Evolutionary conservation across 2,797 vertebrate species (phyloP), one percentile per base, ranked within the genome.

Genomic region (Uromys caudimaculatus): DNA sequence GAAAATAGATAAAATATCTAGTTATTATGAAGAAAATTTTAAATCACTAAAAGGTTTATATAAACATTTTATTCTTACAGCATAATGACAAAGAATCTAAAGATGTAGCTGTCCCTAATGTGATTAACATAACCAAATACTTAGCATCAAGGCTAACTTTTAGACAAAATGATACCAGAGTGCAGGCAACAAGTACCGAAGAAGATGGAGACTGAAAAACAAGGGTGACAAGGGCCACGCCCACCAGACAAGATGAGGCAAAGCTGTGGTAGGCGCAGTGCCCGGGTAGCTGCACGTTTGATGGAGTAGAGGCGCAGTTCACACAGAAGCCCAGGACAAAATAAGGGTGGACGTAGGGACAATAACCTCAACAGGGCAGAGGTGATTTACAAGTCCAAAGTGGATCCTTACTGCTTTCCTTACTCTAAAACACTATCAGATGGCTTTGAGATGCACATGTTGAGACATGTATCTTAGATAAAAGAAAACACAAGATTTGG

Each of bases 391-490:
- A 78, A 83, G 64, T 73, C 13, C 76, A 93, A 90, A 81, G 54
- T 44, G 52, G 27, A 23, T 44, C 56, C 69, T 58, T 44, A 44
- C 27, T 75, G 38, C 27, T 23, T 23, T 58, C 52, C 52, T 73
- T 75, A 88, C 10, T 7, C 67, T 88, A 44, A 87, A 54, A 21
- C n/a, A n/a, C 9, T 58, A 56, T 52, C 58, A 76, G 41, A 52
- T n/a, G 56, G 27, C 60, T 47, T 97, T 52, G 60, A 93, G 58
- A 79, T 24, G 38, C 47, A 93, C 60, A 54, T 38, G 56, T 60
- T 69, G 78, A 93, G 19, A 95, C 91, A 82, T 84, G 79, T 44
- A 54, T 88, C 56, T 76, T 89, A 86, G 23, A 52, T 58, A 71
- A 85, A 90, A 88, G 78, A 85, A 90, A 88, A 78, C 38, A 44